Base-by-base conservation (phyloP, 35 echinoderm and acorn worm species). In the Apostichopus japonicus region DNA sequence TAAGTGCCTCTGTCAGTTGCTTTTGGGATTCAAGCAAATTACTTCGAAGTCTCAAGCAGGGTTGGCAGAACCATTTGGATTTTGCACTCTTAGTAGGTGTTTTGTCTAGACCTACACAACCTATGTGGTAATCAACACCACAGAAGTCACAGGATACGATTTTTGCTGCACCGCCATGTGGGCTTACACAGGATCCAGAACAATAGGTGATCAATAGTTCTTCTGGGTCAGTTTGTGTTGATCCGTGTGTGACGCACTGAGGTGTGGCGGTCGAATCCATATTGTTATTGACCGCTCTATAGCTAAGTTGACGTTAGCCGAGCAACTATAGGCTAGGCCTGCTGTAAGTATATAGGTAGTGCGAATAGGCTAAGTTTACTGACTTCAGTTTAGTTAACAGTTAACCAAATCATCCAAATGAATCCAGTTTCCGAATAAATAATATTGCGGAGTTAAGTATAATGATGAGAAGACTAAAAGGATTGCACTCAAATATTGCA, bases 21-120 rank as follows among this genome's bases (percentile, higher is more conserved):
- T 17, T 11, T 73, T 73, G 70, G 16, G 70, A 17, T 83, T 44
- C 25, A 14, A 55, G 51, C 13, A 83, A 21, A 10, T 54, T 52
- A 54, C 33, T 10, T 27, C 51, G 79, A 52, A 83, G 79, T 27
- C 51, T 83, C 16, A 83, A 55, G 79, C 79, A 83, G 4, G 79
- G 33, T 83, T 83, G 79, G 51, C 79, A 83, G 21, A 83, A 83
- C 79, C 79, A 54, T 83, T 55, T 83, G 0, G 79, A 83, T 83
- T 83, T 83, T 1, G 70, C 70, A n/a, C 70, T 17, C 21, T 73
- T 73, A 14, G 70, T 73, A 17, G 70, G 70, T 6, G 19, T 4
- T 83, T 83, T 83, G 6, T 83, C 79, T 5, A 83, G 53, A 16
- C 79, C 79, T 15, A 52, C 79, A 54, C 79, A 83, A 55, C 54